These are phyloP conservation scores for Nomia melanderi DNA, from an alignment of 1,140 invertebrate species.

Conservation along the genomic window DNA sequence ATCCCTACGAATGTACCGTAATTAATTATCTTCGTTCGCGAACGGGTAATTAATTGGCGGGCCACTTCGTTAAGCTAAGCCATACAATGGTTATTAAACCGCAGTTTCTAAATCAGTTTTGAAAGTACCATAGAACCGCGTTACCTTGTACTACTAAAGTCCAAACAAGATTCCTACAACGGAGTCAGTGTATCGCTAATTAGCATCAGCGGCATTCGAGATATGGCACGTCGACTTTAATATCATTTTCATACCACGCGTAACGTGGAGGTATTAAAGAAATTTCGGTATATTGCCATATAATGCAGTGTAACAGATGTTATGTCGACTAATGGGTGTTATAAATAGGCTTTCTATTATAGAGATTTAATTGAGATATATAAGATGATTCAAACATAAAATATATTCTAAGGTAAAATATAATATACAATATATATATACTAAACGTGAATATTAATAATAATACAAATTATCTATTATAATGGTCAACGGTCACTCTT, in stretches of 20 bases:
- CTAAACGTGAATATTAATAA: no score
- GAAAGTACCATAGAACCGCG: conserved; percentile 9
- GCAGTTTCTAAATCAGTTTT: conserved; percentile 35
- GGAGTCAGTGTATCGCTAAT: conserved; percentile 58
- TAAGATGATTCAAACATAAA: no score
- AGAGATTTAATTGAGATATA: no score
- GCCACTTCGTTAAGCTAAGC: conserved; percentile 22
- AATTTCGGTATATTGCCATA: background rate
- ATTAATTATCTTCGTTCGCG: background rate
- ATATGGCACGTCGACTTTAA: conserved; percentile 53
- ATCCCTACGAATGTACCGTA: background rate
- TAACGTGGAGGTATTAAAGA: background rate
- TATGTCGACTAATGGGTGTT: background rate
- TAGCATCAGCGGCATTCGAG: conserved; percentile 41
- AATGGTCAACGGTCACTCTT: no score
- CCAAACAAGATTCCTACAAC: conserved; percentile 62
- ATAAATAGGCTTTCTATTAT: no score
- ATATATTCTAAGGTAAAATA: no score
- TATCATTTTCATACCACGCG: conserved; percentile 21
- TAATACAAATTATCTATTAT: no score
- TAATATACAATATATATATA: no score
- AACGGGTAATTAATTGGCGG: conserved; percentile 13
- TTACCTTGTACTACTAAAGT: conserved; percentile 12
- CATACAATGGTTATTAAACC: conserved; percentile 22
- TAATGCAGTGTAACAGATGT: background rate